Percentiles rank a stretch among this genome's conserved stretches.
Evolutionary conservation across 2,797 vertebrate genomes (phyloP).

Genomic region (Hirundo rustica): DNA sequence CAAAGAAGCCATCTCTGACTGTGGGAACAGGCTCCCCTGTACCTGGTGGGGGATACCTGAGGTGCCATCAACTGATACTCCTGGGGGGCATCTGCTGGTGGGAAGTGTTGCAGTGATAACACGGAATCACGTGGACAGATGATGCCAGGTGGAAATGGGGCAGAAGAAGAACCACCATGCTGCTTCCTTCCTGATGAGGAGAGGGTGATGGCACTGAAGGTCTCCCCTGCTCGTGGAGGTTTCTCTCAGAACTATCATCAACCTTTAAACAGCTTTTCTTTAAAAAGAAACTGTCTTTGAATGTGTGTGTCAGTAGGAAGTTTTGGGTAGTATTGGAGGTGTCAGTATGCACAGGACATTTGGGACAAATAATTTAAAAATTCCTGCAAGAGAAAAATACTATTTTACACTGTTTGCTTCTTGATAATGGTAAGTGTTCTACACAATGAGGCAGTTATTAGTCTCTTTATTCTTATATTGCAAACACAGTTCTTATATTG

Average conservation of each 20-base stretch:
- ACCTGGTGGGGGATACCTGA: not conserved
- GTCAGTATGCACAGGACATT: not conserved
- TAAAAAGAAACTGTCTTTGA: not conserved
- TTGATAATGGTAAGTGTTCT: not conserved
- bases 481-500: not conserved
- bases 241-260: not conserved
- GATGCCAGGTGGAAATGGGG: not conserved
- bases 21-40: not conserved
- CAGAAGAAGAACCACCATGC: not conserved
- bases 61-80: not conserved
- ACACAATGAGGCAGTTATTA: not conserved
- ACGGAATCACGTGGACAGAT: not conserved
- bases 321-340: not conserved
- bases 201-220: not conserved
- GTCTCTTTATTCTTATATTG: not conserved
- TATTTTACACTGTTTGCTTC: not conserved
- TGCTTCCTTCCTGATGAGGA: not conserved
- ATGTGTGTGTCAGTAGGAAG: not conserved
- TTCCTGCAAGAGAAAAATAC: not conserved
- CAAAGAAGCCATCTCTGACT: not conserved
- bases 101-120: not conserved
- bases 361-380: not conserved
- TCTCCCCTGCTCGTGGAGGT: fast-evolving
- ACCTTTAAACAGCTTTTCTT: not conserved
- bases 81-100: not conserved